Percentiles rank a stretch among this genome's conserved stretches.
These are phyloP conservation scores for Psix sp. DNA, from an alignment of 1,140 invertebrate species.

Conservation along the genomic window DNA sequence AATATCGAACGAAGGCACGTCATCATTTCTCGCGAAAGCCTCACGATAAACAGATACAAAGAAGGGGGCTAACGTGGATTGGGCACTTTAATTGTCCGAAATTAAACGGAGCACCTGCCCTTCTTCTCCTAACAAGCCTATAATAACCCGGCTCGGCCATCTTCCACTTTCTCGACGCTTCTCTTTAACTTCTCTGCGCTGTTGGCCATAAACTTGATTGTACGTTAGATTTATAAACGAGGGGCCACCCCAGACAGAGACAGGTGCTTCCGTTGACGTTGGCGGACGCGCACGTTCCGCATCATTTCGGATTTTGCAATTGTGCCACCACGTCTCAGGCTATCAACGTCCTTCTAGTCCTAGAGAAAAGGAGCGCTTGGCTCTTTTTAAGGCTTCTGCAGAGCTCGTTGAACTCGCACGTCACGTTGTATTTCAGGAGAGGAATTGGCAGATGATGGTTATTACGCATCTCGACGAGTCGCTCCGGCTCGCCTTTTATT, in stretches of 20 bases:
- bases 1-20: conserved; percentile 37
- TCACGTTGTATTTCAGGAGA: conserved; percentile 37
- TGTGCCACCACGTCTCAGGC: conserved; percentile 23
- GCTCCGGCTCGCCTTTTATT: conserved; percentile 32
- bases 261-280: conserved; percentile 69
- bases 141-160: conserved; percentile 69
- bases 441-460: conserved; percentile 52
- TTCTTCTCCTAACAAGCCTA: conserved; percentile 74
- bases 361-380: conserved; percentile 12
- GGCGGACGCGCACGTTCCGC: conserved; percentile 51
- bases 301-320: conserved; percentile 54
- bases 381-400: conserved; percentile 11
- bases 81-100: conserved; percentile 76
- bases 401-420: conserved; percentile 33
- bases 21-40: conserved; percentile 37
- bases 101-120: conserved; percentile 75
- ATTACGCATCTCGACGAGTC: conserved; percentile 41
- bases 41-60: conserved; percentile 48
- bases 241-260: conserved; percentile 66
- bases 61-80: conserved; percentile 42
- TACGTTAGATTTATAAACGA: conserved; percentile 75
- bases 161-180: conserved; percentile 40
- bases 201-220: conserved; percentile 71
- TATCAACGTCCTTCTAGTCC: conserved; percentile 11
- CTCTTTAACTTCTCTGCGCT: conserved; percentile 44